Percentiles rank a stretch among this genome's conserved stretches.
Conservation (phyloP, 2,113 vertebrate species). For the Eonycteris spelaea region DNA sequence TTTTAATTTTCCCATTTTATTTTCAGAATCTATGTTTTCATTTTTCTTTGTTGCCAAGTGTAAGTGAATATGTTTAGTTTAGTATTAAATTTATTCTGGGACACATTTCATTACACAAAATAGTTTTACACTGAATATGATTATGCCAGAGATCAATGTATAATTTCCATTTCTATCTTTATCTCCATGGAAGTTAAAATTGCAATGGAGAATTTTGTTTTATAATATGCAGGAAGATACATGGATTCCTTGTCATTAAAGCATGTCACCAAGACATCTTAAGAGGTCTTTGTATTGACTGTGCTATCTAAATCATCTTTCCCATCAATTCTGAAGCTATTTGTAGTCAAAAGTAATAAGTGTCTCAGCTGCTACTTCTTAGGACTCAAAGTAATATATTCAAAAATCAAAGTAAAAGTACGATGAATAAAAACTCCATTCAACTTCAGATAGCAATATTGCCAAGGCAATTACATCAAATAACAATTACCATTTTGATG, state of each 20-base stretch:
- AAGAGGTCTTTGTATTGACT: slow-evolving; percentile 69
- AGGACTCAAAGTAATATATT: slow-evolving; percentile 77
- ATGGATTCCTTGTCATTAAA: slow-evolving; percentile 56
- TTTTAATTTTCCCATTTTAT: not conserved
- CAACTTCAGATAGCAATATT: slow-evolving; percentile 77
- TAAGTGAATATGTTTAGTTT: slow-evolving; percentile 33
- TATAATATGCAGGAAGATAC: slow-evolving; percentile 35
- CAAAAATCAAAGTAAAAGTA: slow-evolving; percentile 79
- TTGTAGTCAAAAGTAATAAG: slow-evolving; percentile 78
- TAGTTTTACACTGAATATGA: slow-evolving; percentile 53
- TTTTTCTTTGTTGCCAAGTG: not conserved
- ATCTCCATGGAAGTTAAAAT: slow-evolving; percentile 51
- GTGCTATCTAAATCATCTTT: slow-evolving; percentile 74
- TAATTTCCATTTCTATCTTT: slow-evolving; percentile 52
- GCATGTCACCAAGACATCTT: slow-evolving; percentile 69
- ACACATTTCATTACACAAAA: slow-evolving; percentile 20
- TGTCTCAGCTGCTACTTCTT: slow-evolving; percentile 66
- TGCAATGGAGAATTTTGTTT: slow-evolving; percentile 61
- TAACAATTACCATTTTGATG: slow-evolving; percentile 72
- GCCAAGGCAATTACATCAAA: slow-evolving; percentile 73
- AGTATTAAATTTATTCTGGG: slow-evolving; percentile 45
- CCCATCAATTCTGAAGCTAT: slow-evolving; percentile 77
- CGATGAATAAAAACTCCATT: slow-evolving; percentile 72
- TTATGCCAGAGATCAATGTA: slow-evolving; percentile 37
- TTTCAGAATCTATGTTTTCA: not conserved